These are phyloP conservation scores for Melanophora roralis DNA, from an alignment of 2,888 invertebrate genomes.

Conservation along the genomic window DNA sequence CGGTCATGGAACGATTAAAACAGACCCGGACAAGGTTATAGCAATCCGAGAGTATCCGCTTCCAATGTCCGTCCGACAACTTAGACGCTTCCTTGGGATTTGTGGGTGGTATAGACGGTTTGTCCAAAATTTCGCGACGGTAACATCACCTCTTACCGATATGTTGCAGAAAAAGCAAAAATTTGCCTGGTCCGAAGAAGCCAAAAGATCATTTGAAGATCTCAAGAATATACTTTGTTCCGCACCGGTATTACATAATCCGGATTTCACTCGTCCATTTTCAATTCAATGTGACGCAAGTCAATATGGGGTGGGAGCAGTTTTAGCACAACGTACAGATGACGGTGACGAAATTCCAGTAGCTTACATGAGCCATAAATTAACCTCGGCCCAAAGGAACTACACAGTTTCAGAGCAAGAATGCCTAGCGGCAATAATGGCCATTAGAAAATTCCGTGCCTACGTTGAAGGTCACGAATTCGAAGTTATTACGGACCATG, in stretches of 20 bases:
- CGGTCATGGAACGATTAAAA: neutral
- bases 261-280: neutral
- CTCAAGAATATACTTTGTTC: neutral
- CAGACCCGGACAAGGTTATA: conserved; percentile 37
- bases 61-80: conserved; percentile 20
- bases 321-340: conserved; percentile 3
- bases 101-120: conserved; percentile 18
- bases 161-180: neutral
- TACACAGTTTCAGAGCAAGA: conserved; percentile 1
- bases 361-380: neutral
- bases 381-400: neutral
- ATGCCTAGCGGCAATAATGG: conserved; percentile 6
- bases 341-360: neutral
- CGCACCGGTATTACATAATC: conserved; percentile 1
- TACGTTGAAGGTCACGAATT: conserved; percentile 16
- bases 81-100: conserved; percentile 27
- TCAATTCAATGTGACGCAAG: conserved; percentile 18
- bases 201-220: neutral
- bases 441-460: neutral
- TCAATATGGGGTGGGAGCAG: conserved; percentile 7
- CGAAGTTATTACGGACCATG: conserved; percentile 8
- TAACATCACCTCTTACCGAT: neutral
- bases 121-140: neutral
- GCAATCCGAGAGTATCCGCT: conserved; percentile 33
- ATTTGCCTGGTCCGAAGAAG: conserved; percentile 6